phyloP scores from a whole-genome alignment of 2,113 vertebrate genomes.

The Cebus imitator region DNA sequence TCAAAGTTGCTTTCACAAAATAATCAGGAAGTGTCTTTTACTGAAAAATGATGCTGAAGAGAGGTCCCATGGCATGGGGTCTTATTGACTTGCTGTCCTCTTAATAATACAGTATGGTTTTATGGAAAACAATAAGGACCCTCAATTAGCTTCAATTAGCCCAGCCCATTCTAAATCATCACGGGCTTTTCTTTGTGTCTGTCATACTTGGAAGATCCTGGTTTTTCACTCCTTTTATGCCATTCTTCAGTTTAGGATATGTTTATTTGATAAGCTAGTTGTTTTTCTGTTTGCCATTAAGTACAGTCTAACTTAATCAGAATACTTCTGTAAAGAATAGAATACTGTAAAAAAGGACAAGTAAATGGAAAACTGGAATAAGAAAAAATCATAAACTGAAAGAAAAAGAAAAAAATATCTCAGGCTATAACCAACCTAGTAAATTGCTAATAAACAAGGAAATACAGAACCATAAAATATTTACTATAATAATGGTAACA shows the following conservation, averaged over 20 bases:
- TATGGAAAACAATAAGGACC: background rate
- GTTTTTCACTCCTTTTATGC: background rate
- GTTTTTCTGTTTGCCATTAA: slow-evolving; percentile 55
- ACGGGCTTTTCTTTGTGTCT: background rate
- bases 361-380: slow-evolving; percentile 44
- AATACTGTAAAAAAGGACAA: slow-evolving; percentile 18
- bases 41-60: background rate
- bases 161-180: background rate
- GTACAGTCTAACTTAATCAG: slow-evolving; percentile 64
- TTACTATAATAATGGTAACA: background rate
- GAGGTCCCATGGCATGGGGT: background rate
- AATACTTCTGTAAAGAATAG: slow-evolving; percentile 42
- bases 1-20: slow-evolving; percentile 27
- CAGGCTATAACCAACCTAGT: background rate
- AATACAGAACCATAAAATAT: slow-evolving; percentile 12
- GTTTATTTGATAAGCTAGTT: slow-evolving; percentile 65
- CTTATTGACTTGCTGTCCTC: background rate
- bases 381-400: background rate
- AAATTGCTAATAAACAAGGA: background rate
- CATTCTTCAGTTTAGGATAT: slow-evolving; percentile 21
- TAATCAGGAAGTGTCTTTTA: background rate
- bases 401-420: background rate
- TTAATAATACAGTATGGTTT: background rate
- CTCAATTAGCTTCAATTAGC: background rate
- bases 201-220: slow-evolving; percentile 23